A percentile compares a stretch with the other conserved stretches of the same genome.
These are phyloP conservation scores for Diplodus puntazzo DNA, from an alignment of 2,797 vertebrate species.

Conservation along the genomic window DNA sequence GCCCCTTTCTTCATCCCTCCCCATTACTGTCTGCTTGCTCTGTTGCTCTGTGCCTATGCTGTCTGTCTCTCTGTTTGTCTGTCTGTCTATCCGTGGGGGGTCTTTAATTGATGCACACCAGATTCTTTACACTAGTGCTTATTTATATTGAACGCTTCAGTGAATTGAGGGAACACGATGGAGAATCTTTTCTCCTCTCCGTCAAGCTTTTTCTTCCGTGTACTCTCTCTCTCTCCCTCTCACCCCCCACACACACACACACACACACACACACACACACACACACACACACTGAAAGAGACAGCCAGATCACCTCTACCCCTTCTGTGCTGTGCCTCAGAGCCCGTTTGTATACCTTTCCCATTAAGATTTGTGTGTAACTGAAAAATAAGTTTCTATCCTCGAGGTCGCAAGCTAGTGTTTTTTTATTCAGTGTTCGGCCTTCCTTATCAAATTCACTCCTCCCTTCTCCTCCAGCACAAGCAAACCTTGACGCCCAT, in stretches of 20 bases:
- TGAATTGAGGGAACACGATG: slow-evolving; percentile 56
- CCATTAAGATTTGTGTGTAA: slow-evolving; percentile 65
- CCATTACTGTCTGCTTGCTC: slow-evolving; percentile 63
- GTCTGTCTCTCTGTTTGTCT: slow-evolving; percentile 42
- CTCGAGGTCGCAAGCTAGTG: slow-evolving; percentile 48
- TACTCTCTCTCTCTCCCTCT: background rate
- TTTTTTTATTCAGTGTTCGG: slow-evolving; percentile 60
- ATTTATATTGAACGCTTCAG: slow-evolving; percentile 64
- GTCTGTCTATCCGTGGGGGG: slow-evolving; percentile 49
- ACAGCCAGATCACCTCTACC: slow-evolving; percentile 45
- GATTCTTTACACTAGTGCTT: slow-evolving; percentile 60
- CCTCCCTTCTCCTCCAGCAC: slow-evolving; percentile 23
- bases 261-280: background rate
- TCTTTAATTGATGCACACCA: slow-evolving; percentile 71
- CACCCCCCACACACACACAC: slow-evolving; percentile 8
- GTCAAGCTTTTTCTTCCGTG: slow-evolving; percentile 7
- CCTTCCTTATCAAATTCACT: slow-evolving; percentile 50
- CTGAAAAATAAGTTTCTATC: slow-evolving; percentile 70
- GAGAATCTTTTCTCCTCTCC: slow-evolving; percentile 46
- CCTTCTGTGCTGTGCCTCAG: slow-evolving; percentile 41
- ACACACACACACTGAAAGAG: slow-evolving; percentile 32
- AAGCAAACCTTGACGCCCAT: slow-evolving; percentile 28
- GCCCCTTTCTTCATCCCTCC: slow-evolving; percentile 44
- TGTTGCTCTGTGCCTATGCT: slow-evolving; percentile 54
- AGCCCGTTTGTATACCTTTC: slow-evolving; percentile 40